Base-by-base conservation (phyloP, 2,888 invertebrate species). In the Galeopsomyia nigrocyanea region DNA sequence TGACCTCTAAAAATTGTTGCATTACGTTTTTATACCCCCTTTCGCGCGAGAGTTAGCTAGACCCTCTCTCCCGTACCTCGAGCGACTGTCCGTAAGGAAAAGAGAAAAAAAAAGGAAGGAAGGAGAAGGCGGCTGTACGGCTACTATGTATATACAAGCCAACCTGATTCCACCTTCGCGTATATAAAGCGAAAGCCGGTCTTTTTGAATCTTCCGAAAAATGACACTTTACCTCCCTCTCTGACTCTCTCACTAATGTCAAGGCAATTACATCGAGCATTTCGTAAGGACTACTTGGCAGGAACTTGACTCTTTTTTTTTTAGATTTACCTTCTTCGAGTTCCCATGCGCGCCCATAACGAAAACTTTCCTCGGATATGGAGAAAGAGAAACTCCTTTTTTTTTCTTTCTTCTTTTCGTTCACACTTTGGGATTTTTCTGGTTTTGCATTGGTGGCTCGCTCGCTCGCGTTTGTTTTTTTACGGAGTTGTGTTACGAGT, bases 11-110 rank as follows among this genome's bases (percentile, higher is more conserved):
- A 74, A 70, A 71, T 56, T 17, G 60, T 5, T 47, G 74, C 58
- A 74, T 71, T 71, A 74, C 61, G 53, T 56, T 71, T 74, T 65
- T 74, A 74, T 74, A 74, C 68, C 65, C 17, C 74, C 50, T 16
- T 9, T 26, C 47, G 21, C 62, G n/a, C 39, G 39, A 39, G 39
- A 39, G 39, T 39, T 39, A 39, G 39, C 14, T 26, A 22, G 17
- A 56, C 61, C 66, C 61, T 49, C 68, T 68, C 68, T 66, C 63
- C 51, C 17, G 16, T 16, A 16, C 19, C 31, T 7, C n/a, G n/a
- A n/a, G 7, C 9, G n/a, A 26, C 56, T 19, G 39, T 13, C 53
- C 10, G 16, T 51, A 16, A 6, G 22, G 19, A 46, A 9, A 26
- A 14, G n/a, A 9, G 26, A 62, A 16, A 16, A n/a, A 31, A 50